Evolutionary conservation across 2,113 vertebrate genomes (phyloP).

Genomic region (Siphamia tubifer): DNA sequence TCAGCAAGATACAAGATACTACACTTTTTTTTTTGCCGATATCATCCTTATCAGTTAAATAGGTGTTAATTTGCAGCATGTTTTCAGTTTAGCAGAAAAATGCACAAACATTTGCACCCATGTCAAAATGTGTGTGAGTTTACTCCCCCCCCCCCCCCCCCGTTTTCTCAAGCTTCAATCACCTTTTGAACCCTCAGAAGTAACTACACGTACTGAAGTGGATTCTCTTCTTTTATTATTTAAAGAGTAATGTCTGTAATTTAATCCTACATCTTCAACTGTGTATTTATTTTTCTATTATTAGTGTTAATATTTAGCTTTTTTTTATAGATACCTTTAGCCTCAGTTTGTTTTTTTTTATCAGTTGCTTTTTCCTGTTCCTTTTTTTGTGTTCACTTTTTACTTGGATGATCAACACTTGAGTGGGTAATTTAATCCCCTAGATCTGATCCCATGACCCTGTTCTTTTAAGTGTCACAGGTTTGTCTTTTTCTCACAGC

Average conservation of each 20-base stretch:
- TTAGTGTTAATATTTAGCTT: neutral
- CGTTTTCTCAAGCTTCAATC: slow-evolving; percentile 7
- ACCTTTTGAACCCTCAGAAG: slow-evolving; percentile 3
- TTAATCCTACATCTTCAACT: slow-evolving; percentile 10
- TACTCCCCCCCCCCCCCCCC: too few relatives aligned
- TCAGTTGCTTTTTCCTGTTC: neutral
- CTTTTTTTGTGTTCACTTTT: slow-evolving; percentile 11
- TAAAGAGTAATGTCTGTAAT: neutral
- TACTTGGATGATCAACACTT: slow-evolving; percentile 5
- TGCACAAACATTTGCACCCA: slow-evolving; percentile 9
- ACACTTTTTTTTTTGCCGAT: neutral
- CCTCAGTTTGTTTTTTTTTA: neutral
- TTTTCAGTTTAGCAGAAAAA: slow-evolving; percentile 6
- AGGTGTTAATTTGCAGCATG: neutral
- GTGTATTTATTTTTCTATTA: slow-evolving; percentile 39
- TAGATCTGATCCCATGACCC: slow-evolving; percentile 49
- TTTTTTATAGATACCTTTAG: neutral
- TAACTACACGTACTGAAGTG: neutral
- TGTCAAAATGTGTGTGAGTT: neutral
- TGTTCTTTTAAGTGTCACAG: slow-evolving; percentile 16
- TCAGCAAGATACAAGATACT: neutral
- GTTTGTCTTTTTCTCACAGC: slow-evolving; percentile 39
- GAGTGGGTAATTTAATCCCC: slow-evolving; percentile 29
- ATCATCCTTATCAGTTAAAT: neutral
- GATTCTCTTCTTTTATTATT: neutral